Evolutionary conservation across 2,113 vertebrate species (phyloP), one percentile per base, ranked within the genome.

Genomic region (Phaethon lepturus): DNA sequence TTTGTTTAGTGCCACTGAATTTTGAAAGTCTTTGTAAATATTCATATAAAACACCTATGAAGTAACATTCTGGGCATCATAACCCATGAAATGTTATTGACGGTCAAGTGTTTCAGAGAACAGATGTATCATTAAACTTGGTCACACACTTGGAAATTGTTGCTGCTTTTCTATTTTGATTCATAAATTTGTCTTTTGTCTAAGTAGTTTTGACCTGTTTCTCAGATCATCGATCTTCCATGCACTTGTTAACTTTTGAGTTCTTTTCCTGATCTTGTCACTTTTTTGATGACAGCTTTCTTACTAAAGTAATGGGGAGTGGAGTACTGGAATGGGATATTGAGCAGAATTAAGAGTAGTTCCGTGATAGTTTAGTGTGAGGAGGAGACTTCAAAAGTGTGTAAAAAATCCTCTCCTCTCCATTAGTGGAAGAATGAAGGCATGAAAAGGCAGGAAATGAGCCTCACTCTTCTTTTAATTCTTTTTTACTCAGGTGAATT

Each of bases 1-100:
- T 98, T 97, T 93, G 96, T 98, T 98, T 98, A 97, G 95, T 98
- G 98, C 97, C 98, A 96, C 96, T 94, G 95, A 97, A 97, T 96
- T 96, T 97, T 96, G 94, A 97, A 98, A 98, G 96, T 96, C 93
- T 98, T 97, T 98, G 98, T 98, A 99, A 98, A 98, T 98, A 98
- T 87, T 90, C 79, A 59, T 97, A 96, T 90, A 93, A 94, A 94
- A 92, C 91, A 98, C 98, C 98, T 98, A 99, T 99, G 98, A 99
- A 97, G 97, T 98, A 98, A 98, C 98, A 93, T 97, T 97, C 95
- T 94, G 98, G 98, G 95, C 38, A 29, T 15, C 35, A 6, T 40
- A 90, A 69, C 97, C 98, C 97, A 90, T 76, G 91, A 95, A 95
- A 96, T 98, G 98, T 98, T 98, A 98, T 98, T 98, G 98, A 99